Base-by-base conservation (phyloP, 2,113 vertebrate genomes). In the Symphodus melops region DNA sequence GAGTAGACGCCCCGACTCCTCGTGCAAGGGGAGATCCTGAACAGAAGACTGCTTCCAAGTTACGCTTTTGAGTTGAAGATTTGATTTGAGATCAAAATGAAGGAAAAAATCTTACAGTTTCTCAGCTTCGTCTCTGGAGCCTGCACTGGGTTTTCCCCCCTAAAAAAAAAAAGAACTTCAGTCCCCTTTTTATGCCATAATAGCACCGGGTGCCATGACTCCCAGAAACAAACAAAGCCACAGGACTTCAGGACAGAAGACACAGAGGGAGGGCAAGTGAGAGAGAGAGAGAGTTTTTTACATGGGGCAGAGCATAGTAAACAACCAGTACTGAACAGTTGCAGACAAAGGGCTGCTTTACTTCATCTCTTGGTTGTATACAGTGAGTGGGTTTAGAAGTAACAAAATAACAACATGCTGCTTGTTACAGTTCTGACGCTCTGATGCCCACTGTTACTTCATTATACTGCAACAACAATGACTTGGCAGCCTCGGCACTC, bases 261-360 rank as follows among this genome's bases (percentile, higher is more conserved):
- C 14, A 48, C 46, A 48, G 46, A 36, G 37, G 0, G 37, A 51
- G 39, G 8, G 64, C 14, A 44, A 53, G 12, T 12, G 58, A 57
- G 23, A 20, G 61, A 9, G 56, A 4, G 56, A 1, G 56, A 19
- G 37, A 11, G 46, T 16, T 46, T 75, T 46, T 57, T 84, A 68
- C 46, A 48, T 59, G 51, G 51, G 62, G 57, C 42, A 55, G 54
- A 78, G 58, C 33, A 23, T 75, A 69, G 76, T 81, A 83, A 84
- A 88, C 84, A 90, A 85, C 72, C 64, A 55, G 44, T 52, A 63
- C 9, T 56, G 52, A 67, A 70, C 58, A 72, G 66, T 39, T 55
- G 66, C 53, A 72, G 61, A 90, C 87, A 92, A 90, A 89, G 85
- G 68, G 16, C 67, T 67, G 66, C 81, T 88, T 88, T 74, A 89